Evolutionary conservation across 1,140 invertebrate genomes (phyloP).

Genomic region (Lethocerus indicus): DNA sequence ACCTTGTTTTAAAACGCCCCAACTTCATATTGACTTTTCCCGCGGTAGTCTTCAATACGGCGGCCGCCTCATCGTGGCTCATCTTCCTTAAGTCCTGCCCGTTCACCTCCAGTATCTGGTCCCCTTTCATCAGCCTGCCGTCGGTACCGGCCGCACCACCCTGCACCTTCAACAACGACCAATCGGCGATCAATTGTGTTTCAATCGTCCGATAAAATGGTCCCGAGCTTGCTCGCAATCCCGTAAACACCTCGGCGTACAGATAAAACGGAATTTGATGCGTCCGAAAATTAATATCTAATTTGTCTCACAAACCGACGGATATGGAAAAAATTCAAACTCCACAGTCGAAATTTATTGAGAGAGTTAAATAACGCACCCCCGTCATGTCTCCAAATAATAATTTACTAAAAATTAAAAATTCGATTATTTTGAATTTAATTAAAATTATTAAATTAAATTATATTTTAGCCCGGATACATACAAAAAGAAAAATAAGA

Average conservation of each 20-base stretch:
- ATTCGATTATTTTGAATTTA: not conserved
- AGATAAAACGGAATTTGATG: no score
- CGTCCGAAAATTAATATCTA: no score
- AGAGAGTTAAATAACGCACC: not conserved
- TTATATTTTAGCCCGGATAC: not conserved
- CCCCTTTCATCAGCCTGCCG: conserved; percentile 80
- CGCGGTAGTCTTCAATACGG: conserved; percentile 67
- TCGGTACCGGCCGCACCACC: conserved; percentile 85
- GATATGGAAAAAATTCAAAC: no score
- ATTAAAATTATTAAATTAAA: not conserved
- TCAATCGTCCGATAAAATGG: no score
- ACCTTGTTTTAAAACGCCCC: conserved; percentile 54
- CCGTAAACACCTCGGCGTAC: no score
- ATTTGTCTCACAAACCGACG: no score
- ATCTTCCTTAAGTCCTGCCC: conserved; percentile 67
- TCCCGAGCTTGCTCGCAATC: no score
- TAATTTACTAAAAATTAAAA: not conserved
- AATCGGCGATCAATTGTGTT: no score
- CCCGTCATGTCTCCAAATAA: not conserved
- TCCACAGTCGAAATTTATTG: not conserved
- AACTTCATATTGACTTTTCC: conserved; percentile 65
- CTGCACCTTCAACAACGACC: no score
- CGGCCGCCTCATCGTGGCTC: conserved; percentile 70
- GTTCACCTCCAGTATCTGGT: conserved; percentile 80
- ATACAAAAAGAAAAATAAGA: conserved; percentile 4